phyloP scores from a whole-genome alignment of 2,888 invertebrate species.

The Xanthostigma xanthostigma region DNA sequence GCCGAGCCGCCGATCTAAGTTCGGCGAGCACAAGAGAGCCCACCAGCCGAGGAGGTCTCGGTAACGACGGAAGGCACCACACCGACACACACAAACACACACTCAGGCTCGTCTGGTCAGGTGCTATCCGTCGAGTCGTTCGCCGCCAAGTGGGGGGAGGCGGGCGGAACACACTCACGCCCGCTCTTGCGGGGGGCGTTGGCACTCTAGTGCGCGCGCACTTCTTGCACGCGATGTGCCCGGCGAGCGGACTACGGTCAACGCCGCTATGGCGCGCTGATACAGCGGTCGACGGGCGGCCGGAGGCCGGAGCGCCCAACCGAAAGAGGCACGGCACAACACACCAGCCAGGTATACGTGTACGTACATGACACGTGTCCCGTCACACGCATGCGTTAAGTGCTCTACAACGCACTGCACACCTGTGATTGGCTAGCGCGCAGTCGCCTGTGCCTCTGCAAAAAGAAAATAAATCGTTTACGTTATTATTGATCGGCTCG shows the following conservation, averaged over 20 bases:
- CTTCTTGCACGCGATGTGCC: background rate
- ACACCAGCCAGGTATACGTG: background rate
- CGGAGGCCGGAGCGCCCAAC: background rate
- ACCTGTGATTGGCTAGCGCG: constrained; percentile 20
- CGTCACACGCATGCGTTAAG: constrained; percentile 1
- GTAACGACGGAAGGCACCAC: too few relatives aligned
- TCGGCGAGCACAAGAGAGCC: too few relatives aligned
- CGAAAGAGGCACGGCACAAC: constrained; percentile 5
- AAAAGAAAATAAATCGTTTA: constrained; percentile 26
- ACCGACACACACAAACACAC: too few relatives aligned
- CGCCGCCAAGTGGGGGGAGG: constrained; percentile 13
- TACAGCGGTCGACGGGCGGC: too few relatives aligned
- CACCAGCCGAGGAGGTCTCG: too few relatives aligned
- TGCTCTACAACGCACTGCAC: constrained; percentile 11
- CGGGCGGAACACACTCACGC: constrained; percentile 4
- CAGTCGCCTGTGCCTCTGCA: constrained; percentile 31
- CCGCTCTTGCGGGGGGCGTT: background rate
- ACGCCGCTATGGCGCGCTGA: too few relatives aligned
- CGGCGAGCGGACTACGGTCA: background rate
- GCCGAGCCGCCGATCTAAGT: too few relatives aligned
- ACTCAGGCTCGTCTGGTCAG: too few relatives aligned
- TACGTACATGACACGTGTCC: constrained; percentile 1
- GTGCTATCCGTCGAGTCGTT: constrained; percentile 9
- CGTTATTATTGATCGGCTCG: constrained; percentile 17
- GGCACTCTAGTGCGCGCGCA: background rate